Evolutionary conservation across 2,888 invertebrate genomes (phyloP).

Genomic region (Acheta domesticus): DNA sequence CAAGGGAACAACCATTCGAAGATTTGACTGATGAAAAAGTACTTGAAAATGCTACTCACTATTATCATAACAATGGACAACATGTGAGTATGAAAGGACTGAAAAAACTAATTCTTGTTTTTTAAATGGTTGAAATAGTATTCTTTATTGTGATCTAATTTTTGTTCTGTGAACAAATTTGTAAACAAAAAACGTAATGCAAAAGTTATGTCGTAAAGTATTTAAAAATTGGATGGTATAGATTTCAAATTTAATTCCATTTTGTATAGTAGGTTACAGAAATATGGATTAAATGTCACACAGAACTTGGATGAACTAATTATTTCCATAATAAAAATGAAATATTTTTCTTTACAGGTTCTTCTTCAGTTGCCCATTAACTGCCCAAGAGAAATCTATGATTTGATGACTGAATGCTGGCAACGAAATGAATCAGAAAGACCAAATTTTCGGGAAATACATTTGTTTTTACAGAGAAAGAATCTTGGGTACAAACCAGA

Average conservation of each 20-base stretch:
- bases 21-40: conserved; percentile 75
- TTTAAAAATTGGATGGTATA: too few species aligned
- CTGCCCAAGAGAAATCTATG: conserved; percentile 77
- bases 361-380: conserved; percentile 63
- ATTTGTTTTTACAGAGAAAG: conserved; percentile 75
- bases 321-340: too few species aligned
- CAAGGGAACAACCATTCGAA: conserved; percentile 77
- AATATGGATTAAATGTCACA: too few species aligned
- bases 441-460: conserved; percentile 77
- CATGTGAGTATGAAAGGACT: conserved; percentile 54
- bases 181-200: too few species aligned
- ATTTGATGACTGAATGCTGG: conserved; percentile 84
- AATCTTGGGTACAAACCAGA: conserved; percentile 58
- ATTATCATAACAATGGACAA: conserved; percentile 69
- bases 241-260: too few species aligned
- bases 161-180: too few species aligned
- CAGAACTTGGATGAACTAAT: too few species aligned
- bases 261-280: too few species aligned
- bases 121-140: too few species aligned
- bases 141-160: too few species aligned
- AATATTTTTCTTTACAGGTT: conserved; percentile 39
- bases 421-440: conserved; percentile 68
- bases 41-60: conserved; percentile 76
- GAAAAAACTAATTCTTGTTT: not conserved
- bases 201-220: too few species aligned